Base-by-base conservation (phyloP, 2,888 invertebrate genomes). In the Eupelmus urozonus region DNA sequence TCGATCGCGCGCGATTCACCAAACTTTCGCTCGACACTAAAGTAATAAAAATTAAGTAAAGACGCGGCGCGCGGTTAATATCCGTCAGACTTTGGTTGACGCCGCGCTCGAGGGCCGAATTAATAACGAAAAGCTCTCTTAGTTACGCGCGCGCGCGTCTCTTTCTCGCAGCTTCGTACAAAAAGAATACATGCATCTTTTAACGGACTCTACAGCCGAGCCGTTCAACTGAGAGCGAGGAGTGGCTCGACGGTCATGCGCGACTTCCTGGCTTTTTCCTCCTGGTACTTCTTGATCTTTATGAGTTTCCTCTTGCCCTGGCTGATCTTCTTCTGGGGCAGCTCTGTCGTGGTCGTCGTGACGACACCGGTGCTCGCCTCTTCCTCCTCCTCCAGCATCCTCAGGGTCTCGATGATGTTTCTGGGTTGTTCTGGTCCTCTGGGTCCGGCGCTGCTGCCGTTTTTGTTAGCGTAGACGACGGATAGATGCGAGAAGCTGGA, bases 391-490 rank as follows among this genome's bases (percentile, higher is more conserved):
- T 96, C 96, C 7, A 96, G 90, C 87, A 95, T 91, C 82, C 94
- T 93, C 82, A 96, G 89, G 71, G 95, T 95, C 88, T 96, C 96
- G 81, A 96, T 94, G 72, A 96, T 96, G 87, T 96, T 96, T 85
- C 95, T 95, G n/a, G 95, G 95, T 82, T 92, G 91, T 3, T 90
- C 91, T 11, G 91, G 90, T 5, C 91, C 90, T 23, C 91, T 89
- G n/a, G n/a, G 82, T 7, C 93, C 91, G 82, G 92, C 92, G 81
- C 91, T 90, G 2, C 94, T 95, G 7, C 93, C 93, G 84, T 96
- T 96, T 87, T 95, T 95, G 82, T 95, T 95, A 0, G 95, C 95
- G 86, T 96, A 96, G 0, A 96, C 96, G 0, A 96, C 94, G 40
- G 96, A 95, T 80, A 93, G 94, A 83, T 96, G 95, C 0, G 96